Base-by-base conservation (phyloP, 2,113 vertebrate species). In the Erpornis zantholeuca region DNA sequence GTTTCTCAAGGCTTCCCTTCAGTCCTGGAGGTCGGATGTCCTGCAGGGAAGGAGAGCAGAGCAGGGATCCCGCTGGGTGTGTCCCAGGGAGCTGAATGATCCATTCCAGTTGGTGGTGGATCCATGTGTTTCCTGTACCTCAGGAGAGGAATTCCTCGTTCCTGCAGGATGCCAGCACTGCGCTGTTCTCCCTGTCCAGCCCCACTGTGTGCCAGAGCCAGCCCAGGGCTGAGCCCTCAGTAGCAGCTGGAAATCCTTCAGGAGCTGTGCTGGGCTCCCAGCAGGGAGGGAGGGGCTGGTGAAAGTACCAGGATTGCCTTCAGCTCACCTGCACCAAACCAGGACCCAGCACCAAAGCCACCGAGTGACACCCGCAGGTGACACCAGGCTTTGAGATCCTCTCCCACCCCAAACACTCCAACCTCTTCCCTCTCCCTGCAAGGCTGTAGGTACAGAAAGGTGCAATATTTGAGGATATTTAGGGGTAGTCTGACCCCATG, bases 391-490 rank as follows among this genome's bases (percentile, higher is more conserved):
- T n/a, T 33, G 77, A 56, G 61, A 29, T 79, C 25, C 15, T 17
- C 20, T 18, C 27, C 45, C 24, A n/a, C n/a, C 27, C 11, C 24
- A n/a, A 28, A 21, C 53, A 66, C n/a, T 49, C 17, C 3, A 1
- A 1, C 44, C 24, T 44, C 35, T 25, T 57, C 25, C 20, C 73
- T 54, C 77, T 63, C 50, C 59, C 65, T 76, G 31, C 70, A 11
- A 57, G 73, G 73, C 77, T 88, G 36, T 65, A 64, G 81, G 78
- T 92, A 78, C 88, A 86, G 77, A 83, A 87, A 79, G 81, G 89
- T 97, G 96, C 94, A 96, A 91, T 96, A 96, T 40, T 75, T 69
- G 61, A 40, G 57, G 10, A 8, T 56, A 7, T 84, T 89, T 60
- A 42, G 52, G 82, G 21, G 7, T 82, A 9, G 18, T 64, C 25